Evolutionary conservation across 2,113 vertebrate species (phyloP), one percentile per base, ranked within the genome.

Genomic region (Bubo bubo): DNA sequence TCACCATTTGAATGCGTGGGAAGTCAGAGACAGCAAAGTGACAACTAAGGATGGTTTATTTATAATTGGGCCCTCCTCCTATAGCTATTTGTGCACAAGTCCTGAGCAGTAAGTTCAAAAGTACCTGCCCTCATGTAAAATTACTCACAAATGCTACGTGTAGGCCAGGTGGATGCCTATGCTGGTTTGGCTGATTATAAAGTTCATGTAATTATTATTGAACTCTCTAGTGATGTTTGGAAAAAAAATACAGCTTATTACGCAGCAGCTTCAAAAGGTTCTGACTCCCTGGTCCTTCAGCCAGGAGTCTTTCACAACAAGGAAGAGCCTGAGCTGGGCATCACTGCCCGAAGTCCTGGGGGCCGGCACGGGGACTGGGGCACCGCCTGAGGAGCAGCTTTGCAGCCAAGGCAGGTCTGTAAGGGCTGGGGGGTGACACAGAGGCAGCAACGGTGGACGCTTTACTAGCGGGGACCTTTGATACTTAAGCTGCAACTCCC

Each of bases 1-100:
- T 93, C 93, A 90, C 93, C 84, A 91, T 95, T 96, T 95, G 94
- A 97, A 95, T 92, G 96, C 9, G 79, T 97, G 91, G 96, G 94
- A 97, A 96, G 94, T 70, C 91, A 96, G 96, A 97, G 94, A 97
- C 95, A 88, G 93, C 52, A 58, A 95, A 97, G 90, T 92, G 92
- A 96, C 96, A 96, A 66, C 85, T 93, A 73, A 96, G 85, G 86
- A 94, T 0, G 10, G 60, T 92, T 94, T 96, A 91, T 94, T 96
- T 96, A 91, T 95, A 97, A 96, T 59, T 90, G 71, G 59, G 67
- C 77, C 95, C 84, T 94, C 86, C 81, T 90, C 80, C 89, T 86
- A 9, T 52, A 73, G 74, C 87, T 94, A 35, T 88, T 94, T 93
- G 87, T 88, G 90, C 94, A 52, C 72, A 72, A 93, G 94, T 56